Evolutionary conservation across 2,888 invertebrate genomes (phyloP).

Genomic region (Dromius quadrimaculatus): DNA sequence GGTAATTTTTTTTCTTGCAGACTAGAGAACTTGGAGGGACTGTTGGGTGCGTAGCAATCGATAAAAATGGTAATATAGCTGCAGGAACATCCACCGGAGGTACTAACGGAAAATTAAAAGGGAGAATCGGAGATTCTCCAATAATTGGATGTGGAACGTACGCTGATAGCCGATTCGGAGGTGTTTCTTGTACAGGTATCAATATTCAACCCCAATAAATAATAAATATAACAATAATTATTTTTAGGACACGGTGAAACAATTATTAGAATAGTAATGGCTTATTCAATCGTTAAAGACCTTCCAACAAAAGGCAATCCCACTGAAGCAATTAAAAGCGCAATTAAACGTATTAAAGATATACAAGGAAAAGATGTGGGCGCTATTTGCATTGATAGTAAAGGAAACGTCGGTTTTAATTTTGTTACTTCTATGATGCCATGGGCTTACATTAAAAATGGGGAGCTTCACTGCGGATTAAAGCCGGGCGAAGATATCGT

Average conservation of each 20-base stretch:
- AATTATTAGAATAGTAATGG: slow-evolving; percentile 82
- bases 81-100: slow-evolving; percentile 85
- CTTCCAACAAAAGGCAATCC: slow-evolving; percentile 74
- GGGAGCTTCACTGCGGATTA: slow-evolving; percentile 70
- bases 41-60: slow-evolving; percentile 83
- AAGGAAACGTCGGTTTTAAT: slow-evolving; percentile 76
- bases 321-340: slow-evolving; percentile 73
- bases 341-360: slow-evolving; percentile 75
- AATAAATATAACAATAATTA: background rate
- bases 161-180: slow-evolving; percentile 75
- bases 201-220: too few species aligned
- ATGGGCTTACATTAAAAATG: slow-evolving; percentile 72
- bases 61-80: slow-evolving; percentile 76
- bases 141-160: slow-evolving; percentile 77
- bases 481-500: slow-evolving; percentile 67
- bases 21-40: slow-evolving; percentile 75
- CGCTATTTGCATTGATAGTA: slow-evolving; percentile 77
- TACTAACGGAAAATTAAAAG: slow-evolving; percentile 79
- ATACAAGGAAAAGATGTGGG: slow-evolving; percentile 79
- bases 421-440: slow-evolving; percentile 79
- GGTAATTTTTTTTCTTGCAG: slow-evolving; percentile 3
- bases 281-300: slow-evolving; percentile 76
- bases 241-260: slow-evolving; percentile 82
- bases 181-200: slow-evolving; percentile 80
- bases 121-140: slow-evolving; percentile 80